phyloP scores from a whole-genome alignment of 2,888 invertebrate species.

The Drosophila histrio region DNA sequence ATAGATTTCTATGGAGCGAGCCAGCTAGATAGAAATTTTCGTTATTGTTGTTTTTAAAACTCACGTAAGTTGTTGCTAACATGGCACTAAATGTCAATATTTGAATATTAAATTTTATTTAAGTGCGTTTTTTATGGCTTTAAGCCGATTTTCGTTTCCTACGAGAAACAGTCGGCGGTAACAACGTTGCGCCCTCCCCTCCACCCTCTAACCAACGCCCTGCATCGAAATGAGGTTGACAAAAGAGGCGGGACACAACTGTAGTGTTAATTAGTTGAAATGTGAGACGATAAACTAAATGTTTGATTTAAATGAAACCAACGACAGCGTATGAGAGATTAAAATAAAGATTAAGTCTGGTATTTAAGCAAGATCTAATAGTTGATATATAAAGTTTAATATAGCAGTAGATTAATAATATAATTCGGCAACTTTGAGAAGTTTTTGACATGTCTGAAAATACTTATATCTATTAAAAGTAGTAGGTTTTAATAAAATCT shows the following conservation, averaged over 20 bases:
- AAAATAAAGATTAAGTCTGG: not conserved
- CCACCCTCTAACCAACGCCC: not conserved
- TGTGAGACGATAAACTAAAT: conserved; percentile 80
- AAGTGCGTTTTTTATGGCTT: conserved; percentile 80
- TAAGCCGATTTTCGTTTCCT: conserved; percentile 78
- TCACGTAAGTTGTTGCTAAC: conserved; percentile 78
- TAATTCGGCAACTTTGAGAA: not conserved
- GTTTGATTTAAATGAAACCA: conserved; percentile 61
- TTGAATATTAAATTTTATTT: conserved; percentile 80
- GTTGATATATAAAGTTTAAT: not conserved
- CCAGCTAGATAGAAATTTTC: conserved; percentile 24
- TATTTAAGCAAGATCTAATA: not conserved
- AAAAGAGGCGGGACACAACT: conserved; percentile 66
- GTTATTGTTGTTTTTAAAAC: conserved; percentile 33
- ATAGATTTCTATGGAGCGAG: conserved; percentile 43
- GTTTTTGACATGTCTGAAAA: not conserved
- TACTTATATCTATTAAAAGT: too few species aligned
- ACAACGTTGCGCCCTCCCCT: conserved; percentile 1
- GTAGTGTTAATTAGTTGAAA: conserved; percentile 75
- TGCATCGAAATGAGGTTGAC: conserved; percentile 49
- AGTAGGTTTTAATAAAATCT: too few species aligned
- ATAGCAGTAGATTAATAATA: not conserved
- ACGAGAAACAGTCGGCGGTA: conserved; percentile 48
- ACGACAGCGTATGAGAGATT: conserved; percentile 7
- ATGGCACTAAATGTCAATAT: conserved; percentile 81